Evolutionary conservation across 1,140 invertebrate genomes (phyloP), one percentile per base, ranked within the genome.

Genomic region (Halesus radiatus): DNA sequence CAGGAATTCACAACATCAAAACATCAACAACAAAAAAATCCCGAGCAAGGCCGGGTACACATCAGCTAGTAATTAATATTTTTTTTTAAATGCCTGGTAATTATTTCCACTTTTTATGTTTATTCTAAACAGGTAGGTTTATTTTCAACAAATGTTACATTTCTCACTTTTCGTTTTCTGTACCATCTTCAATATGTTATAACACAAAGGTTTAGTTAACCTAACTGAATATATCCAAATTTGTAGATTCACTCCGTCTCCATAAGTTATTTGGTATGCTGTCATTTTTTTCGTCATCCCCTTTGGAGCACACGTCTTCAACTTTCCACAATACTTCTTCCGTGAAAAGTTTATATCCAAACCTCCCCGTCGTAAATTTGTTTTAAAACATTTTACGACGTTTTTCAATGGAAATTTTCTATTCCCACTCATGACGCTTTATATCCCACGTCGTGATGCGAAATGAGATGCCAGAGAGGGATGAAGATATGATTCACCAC

Each of bases 381-480:
- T 50, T 50, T 50, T 50, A 50, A 50, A 70, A 50, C 18, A 20
- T 68, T 50, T 50, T 70, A 70, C 32, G 66, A 45, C 32, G n/a
- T 66, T 70, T 72, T 52, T 26, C 37, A 72, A 52, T 72, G 22
- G 20, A 72, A 72, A 72, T 26, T 72, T 72, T 53, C n/a, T 52
- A 23, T 26, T 53, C 50, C 45, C 50, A 52, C 68, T 52, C 68
- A 66, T 66, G 29, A 29, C 16, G 29, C 62, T 52, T 45, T 50
- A 72, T 66, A 32, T 66, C 32, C 62, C 22, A 66, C 29, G 23
- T 66, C 62, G 62, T 66, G 29, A 66, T 29, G n/a, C 50, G 68
- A 52, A 72, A 72, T 72, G 45, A 52, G 45, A 72, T 72, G 68
- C 3, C 18, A 22, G 45, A 72, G 23, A 50, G 45, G 23, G 45